Percentiles rank a stretch among this genome's conserved stretches.
phyloP scores from a whole-genome alignment of 2,797 vertebrate species.

The Cottoperca gobio region DNA sequence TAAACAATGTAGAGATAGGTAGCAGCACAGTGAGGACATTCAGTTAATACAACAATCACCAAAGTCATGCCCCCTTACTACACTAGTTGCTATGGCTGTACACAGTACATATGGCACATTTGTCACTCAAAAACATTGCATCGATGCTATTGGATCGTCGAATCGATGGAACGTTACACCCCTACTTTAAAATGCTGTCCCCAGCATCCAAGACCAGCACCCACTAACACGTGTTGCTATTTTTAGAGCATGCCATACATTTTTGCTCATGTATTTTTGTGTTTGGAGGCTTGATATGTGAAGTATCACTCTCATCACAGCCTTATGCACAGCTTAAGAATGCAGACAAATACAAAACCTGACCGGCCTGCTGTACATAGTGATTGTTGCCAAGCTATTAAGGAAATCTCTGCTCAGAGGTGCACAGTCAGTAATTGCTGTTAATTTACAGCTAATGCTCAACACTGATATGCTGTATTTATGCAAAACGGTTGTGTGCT shows the following conservation, averaged over 20 bases:
- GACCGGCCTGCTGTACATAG: background rate
- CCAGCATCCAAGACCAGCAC: background rate
- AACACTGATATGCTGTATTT: no score
- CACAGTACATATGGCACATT: background rate
- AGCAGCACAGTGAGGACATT: background rate
- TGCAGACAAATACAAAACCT: background rate
- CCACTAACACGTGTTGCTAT: background rate
- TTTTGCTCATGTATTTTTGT: background rate
- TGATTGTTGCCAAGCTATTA: background rate
- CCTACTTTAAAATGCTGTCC: no score
- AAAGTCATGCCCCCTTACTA: background rate
- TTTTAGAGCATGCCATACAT: background rate
- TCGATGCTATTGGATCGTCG: no score
- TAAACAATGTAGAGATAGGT: background rate
- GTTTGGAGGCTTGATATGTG: background rate
- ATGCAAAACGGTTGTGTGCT: no score
- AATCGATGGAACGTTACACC: no score
- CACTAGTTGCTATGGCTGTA: background rate
- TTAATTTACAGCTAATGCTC: no score
- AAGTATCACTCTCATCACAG: background rate
- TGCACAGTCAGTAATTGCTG: no score
- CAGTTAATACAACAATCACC: no score
- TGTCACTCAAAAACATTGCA: no score
- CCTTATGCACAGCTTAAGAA: background rate
- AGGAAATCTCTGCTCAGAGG: background rate